Percentiles rank a stretch among this genome's conserved stretches.
Evolutionary conservation across 2,797 vertebrate genomes (phyloP).

Genomic region (Aphelocoma californica): DNA sequence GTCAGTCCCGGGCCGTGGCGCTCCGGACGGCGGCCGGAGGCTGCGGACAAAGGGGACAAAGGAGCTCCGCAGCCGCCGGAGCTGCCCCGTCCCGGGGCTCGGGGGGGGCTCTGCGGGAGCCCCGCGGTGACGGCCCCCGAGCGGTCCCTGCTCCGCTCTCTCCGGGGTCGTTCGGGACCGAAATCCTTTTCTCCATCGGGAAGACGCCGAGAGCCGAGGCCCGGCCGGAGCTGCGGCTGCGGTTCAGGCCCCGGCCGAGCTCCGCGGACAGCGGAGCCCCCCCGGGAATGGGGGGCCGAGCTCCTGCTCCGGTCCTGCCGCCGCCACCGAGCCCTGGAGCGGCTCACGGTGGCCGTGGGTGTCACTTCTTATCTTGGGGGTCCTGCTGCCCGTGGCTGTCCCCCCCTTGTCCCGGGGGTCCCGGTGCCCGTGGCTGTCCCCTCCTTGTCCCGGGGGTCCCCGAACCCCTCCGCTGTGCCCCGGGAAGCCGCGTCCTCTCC

Average conservation of each 20-base stretch:
- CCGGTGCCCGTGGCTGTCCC: background rate
- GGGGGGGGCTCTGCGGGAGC: background rate
- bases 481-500: background rate
- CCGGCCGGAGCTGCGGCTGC: background rate
- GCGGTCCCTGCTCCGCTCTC: background rate
- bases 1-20: background rate
- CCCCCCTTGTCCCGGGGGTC: background rate
- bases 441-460: background rate
- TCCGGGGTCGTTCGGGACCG: background rate
- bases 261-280: background rate
- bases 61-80: background rate
- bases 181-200: background rate
- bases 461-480: background rate
- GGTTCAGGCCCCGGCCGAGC: background rate
- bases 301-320: background rate
- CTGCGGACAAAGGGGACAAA: background rate
- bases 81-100: background rate
- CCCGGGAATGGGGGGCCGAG: background rate
- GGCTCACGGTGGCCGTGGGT: too few relatives aligned
- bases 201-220: background rate
- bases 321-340: background rate
- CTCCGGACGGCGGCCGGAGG: background rate
- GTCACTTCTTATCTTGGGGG: background rate
- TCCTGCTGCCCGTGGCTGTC: background rate
- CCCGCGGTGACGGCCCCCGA: background rate